These are phyloP conservation scores for Sterna hirundo DNA, from an alignment of 2,113 vertebrate species.

Conservation along the genomic window DNA sequence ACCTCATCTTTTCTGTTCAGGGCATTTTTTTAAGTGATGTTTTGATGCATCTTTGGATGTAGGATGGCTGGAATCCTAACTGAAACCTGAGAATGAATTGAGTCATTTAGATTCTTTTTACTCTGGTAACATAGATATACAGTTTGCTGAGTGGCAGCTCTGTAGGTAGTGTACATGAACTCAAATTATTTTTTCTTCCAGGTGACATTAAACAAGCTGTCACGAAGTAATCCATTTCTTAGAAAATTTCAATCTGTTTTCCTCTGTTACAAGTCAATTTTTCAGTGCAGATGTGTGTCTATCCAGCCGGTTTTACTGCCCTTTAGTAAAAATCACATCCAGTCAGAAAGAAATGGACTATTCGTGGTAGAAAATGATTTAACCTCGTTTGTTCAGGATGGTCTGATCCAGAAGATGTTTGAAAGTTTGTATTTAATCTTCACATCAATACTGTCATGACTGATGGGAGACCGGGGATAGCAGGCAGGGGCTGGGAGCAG, in stretches of 20 bases:
- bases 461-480: background rate
- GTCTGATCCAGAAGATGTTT: conserved; percentile 19
- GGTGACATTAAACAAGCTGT: conserved; percentile 17
- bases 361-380: background rate
- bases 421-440: conserved; percentile 29
- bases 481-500: conserved; percentile 22
- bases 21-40: conserved; percentile 17
- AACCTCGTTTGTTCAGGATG: background rate
- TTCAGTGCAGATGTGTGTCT: background rate
- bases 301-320: background rate
- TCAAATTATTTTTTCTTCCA: background rate
- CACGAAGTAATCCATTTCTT: background rate
- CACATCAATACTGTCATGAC: background rate
- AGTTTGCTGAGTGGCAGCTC: background rate
- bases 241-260: background rate
- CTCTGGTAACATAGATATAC: background rate
- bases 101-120: conserved; percentile 2
- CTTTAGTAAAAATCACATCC: background rate
- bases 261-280: background rate
- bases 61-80: conserved; percentile 47
- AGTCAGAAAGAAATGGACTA: background rate
- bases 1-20: conserved; percentile 45
- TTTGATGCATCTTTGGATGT: conserved; percentile 60
- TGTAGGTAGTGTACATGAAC: background rate
- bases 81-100: conserved; percentile 54